Conservation (phyloP, 2,113 vertebrate genomes). For the Arothron firmamentum region DNA sequence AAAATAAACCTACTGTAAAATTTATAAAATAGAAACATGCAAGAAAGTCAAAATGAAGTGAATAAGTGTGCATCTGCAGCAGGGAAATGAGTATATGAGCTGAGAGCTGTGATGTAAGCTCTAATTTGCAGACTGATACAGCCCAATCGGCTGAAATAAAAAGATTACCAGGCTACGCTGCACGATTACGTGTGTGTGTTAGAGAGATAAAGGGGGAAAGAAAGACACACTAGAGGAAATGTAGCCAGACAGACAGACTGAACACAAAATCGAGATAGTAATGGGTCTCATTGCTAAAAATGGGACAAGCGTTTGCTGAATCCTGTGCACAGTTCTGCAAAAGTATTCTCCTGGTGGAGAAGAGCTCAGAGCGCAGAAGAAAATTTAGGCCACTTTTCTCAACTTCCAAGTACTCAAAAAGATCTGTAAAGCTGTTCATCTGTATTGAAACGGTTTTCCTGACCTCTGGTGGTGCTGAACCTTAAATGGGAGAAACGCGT, state of each 20-base stretch:
- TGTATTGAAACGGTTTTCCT: constrained; percentile 2
- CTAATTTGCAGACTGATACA: constrained; percentile 46
- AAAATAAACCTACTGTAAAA: constrained; percentile 1
- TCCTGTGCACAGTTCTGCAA: constrained; percentile 31
- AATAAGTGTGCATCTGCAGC: neutral
- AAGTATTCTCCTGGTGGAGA: constrained; percentile 53
- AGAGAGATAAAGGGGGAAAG: constrained; percentile 15
- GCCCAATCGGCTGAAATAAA: constrained; percentile 49
- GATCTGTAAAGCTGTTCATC: constrained; percentile 12
- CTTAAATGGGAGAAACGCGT: too few species aligned
- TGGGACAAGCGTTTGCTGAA: constrained; percentile 43
- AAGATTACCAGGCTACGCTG: constrained; percentile 30
- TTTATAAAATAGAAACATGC: neutral
- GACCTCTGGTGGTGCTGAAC: neutral
- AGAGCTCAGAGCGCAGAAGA: constrained; percentile 29
- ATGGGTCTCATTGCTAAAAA: constrained; percentile 57
- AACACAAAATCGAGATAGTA: constrained; percentile 38
- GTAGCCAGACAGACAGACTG: constrained; percentile 22
- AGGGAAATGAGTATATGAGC: neutral
- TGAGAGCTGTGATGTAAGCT: constrained; percentile 5
- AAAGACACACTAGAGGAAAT: constrained; percentile 14
- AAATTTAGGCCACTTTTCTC: constrained; percentile 48
- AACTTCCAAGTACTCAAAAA: constrained; percentile 26
- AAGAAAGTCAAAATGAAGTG: neutral
- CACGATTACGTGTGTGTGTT: constrained; percentile 24